phyloP scores from a whole-genome alignment of 2,113 vertebrate genomes.

The Cottus gobio region DNA sequence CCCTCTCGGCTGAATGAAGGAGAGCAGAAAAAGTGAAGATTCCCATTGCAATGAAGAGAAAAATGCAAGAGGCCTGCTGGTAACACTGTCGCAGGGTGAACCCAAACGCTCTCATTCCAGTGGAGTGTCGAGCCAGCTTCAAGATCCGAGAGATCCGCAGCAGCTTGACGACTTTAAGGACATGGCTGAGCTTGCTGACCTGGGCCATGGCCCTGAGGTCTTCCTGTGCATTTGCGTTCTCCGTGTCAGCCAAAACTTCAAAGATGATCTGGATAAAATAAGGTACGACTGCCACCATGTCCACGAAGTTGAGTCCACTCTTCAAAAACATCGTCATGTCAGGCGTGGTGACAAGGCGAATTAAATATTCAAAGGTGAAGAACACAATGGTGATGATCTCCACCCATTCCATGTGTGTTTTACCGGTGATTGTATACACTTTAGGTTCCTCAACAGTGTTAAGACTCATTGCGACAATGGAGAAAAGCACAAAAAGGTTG shows the following conservation, averaged over 20 bases:
- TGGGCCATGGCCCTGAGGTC: constrained; percentile 81
- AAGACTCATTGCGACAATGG: constrained; percentile 87
- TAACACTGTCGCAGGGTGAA: constrained; percentile 89
- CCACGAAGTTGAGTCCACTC: constrained; percentile 85
- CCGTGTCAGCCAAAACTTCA: constrained; percentile 58
- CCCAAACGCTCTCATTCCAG: constrained; percentile 86
- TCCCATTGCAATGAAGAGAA: constrained; percentile 89
- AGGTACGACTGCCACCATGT: constrained; percentile 87
- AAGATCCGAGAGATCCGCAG: constrained; percentile 88
- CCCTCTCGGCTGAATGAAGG: constrained; percentile 87
- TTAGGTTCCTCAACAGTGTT: constrained; percentile 89
- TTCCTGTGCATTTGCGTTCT: constrained; percentile 57
- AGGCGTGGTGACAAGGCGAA: constrained; percentile 83
- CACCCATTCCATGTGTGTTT: constrained; percentile 82
- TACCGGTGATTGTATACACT: constrained; percentile 65
- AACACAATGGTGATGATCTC: constrained; percentile 87
- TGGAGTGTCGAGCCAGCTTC: constrained; percentile 89
- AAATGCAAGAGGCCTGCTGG: constrained; percentile 87
- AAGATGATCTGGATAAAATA: constrained; percentile 85
- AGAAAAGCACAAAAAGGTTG: constrained; percentile 87
- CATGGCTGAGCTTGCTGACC: constrained; percentile 84
- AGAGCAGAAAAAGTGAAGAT: constrained; percentile 90
- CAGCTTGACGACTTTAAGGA: constrained; percentile 87
- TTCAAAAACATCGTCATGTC: constrained; percentile 79
- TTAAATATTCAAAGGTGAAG: constrained; percentile 86